These are phyloP conservation scores for Drosophila helvetica DNA, from an alignment of 2,888 invertebrate genomes.

Conservation along the genomic window DNA sequence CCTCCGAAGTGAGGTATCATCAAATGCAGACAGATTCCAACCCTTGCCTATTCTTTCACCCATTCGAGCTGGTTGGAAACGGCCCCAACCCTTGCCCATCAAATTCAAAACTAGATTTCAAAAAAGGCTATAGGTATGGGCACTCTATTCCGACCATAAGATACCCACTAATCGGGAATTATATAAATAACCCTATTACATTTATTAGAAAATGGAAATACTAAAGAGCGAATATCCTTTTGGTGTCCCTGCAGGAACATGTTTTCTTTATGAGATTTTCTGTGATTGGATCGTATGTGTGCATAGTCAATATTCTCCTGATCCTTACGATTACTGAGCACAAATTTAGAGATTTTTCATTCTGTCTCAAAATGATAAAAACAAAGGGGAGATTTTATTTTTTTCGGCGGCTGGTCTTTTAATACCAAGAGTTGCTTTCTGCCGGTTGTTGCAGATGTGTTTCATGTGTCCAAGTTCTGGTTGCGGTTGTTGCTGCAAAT, in stretches of 20 bases:
- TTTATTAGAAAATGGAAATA: neutral
- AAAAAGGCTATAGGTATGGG: neutral
- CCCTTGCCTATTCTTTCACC: constrained; percentile 58
- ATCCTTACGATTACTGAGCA: neutral
- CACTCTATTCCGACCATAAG: neutral
- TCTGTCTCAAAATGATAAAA: too few relatives aligned
- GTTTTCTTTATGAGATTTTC: neutral
- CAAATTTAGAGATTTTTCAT: constrained; percentile 39
- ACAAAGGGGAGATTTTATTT: constrained; percentile 37
- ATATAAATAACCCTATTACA: neutral
- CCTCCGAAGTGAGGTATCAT: constrained; percentile 32
- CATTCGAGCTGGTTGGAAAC: constrained; percentile 17
- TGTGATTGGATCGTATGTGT: too few relatives aligned
- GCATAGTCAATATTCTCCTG: neutral
- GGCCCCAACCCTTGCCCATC: constrained; percentile 51
- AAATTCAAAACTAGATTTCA: constrained; percentile 73
- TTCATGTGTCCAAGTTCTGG: constrained; percentile 52
- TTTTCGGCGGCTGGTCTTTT: constrained; percentile 30
- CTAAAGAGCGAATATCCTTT: too few relatives aligned
- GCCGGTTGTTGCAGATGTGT: constrained; percentile 30
- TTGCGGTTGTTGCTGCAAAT: constrained; percentile 61
- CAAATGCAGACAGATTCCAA: constrained; percentile 40
- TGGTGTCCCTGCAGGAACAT: neutral
- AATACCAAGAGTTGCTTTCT: constrained; percentile 27
- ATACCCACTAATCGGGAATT: neutral